A percentile compares a stretch with the other conserved stretches of the same genome.
These are phyloP conservation scores for Polypedilum vanderplanki DNA, from an alignment of 1,140 invertebrate species.

Conservation along the genomic window DNA sequence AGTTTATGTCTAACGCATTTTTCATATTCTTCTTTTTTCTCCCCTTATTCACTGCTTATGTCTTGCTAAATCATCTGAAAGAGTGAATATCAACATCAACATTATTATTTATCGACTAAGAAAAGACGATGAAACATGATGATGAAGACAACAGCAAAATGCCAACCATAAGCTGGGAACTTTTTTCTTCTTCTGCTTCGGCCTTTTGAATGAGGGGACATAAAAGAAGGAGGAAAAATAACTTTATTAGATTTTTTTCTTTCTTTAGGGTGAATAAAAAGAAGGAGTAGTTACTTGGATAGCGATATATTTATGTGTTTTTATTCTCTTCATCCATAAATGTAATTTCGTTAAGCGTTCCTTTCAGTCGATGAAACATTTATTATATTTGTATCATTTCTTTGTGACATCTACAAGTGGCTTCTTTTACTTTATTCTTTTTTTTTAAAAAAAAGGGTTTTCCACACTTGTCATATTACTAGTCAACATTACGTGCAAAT, in stretches of 20 bases:
- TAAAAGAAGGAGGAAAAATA: slow-evolving; percentile 23
- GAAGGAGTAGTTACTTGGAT: neutral
- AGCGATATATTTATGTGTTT: slow-evolving; percentile 16
- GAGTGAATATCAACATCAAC: slow-evolving; percentile 23
- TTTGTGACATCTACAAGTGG: slow-evolving; percentile 26
- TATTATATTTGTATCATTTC: slow-evolving; percentile 22
- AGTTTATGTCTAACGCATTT: too few species aligned
- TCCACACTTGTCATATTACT: neutral
- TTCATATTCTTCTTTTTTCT: neutral
- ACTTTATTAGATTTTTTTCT: slow-evolving; percentile 23
- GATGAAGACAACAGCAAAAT: slow-evolving; percentile 24
- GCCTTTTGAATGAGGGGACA: neutral
- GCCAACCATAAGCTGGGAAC: slow-evolving; percentile 27
- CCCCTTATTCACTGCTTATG: neutral
- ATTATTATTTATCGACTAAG: slow-evolving; percentile 28
- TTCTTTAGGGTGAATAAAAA: neutral
- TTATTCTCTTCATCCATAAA: neutral
- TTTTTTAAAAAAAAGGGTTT: neutral
- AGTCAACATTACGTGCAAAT: neutral
- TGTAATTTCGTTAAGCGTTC: slow-evolving; percentile 17
- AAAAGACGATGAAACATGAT: neutral
- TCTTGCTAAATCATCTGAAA: slow-evolving; percentile 24
- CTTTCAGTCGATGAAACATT: neutral
- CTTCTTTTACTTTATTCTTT: neutral
- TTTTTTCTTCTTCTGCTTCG: neutral